phyloP scores from a whole-genome alignment of 2,888 invertebrate genomes.

The Tolmerus cingulatus region DNA sequence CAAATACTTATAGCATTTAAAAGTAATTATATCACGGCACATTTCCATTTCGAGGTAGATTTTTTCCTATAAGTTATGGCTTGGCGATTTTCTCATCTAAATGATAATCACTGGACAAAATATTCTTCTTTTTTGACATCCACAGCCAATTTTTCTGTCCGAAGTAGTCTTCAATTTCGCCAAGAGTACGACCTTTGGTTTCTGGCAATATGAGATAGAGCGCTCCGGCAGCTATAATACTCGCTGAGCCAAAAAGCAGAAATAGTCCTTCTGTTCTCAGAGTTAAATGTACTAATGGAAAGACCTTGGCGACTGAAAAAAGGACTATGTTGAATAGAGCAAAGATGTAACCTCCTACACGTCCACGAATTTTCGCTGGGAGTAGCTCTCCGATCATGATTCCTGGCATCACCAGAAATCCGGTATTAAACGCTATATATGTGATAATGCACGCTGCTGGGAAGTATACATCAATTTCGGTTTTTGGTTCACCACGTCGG shows the following conservation, averaged over 20 bases:
- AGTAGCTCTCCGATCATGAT: conserved; percentile 79
- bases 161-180: conserved; percentile 82
- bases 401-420: conserved; percentile 77
- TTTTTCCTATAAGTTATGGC: neutral
- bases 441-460: conserved; percentile 67
- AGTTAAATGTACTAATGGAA: conserved; percentile 69
- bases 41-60: neutral
- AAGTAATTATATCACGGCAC: neutral
- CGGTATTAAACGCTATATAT: conserved; percentile 79
- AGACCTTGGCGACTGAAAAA: conserved; percentile 75
- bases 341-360: conserved; percentile 78
- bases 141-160: conserved; percentile 72
- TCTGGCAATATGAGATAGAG: conserved; percentile 76
- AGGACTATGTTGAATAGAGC: conserved; percentile 74
- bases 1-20: neutral
- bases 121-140: conserved; percentile 55
- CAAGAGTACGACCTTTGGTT: conserved; percentile 75
- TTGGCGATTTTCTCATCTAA: neutral
- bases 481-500: conserved; percentile 54
- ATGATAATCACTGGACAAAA: neutral
- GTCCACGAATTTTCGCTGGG: conserved; percentile 76
- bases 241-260: conserved; percentile 72
- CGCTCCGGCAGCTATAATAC: conserved; percentile 71
- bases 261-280: conserved; percentile 76
- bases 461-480: conserved; percentile 59